Conservation (phyloP, 2,113 vertebrate genomes). For the Turdus rufiventris region DNA sequence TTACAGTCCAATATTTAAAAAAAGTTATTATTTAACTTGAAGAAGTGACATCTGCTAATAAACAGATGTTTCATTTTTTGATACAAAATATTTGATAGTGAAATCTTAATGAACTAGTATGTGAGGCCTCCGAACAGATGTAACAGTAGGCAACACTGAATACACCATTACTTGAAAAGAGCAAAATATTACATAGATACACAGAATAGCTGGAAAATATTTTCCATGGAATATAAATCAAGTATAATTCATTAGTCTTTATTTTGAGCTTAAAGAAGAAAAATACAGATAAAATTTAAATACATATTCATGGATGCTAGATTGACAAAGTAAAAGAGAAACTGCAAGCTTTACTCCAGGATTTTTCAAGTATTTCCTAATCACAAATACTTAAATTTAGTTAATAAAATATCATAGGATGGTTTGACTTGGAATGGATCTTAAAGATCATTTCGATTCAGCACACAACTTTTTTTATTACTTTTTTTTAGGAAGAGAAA, state of each 20-base stretch:
- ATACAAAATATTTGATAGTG: background rate
- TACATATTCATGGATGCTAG: background rate
- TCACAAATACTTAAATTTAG: background rate
- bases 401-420: background rate
- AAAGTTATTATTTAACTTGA: background rate
- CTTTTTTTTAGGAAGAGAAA: background rate
- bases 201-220: background rate
- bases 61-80: background rate
- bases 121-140: background rate
- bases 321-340: background rate
- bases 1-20: background rate
- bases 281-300: background rate
- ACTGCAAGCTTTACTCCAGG: background rate
- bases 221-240: background rate
- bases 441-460: background rate
- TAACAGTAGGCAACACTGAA: background rate
- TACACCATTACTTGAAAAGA: background rate
- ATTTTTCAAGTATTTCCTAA: background rate
- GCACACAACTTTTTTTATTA: background rate
- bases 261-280: background rate
- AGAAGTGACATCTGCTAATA: background rate
- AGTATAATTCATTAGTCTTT: background rate
- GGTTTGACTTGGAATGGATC: background rate
- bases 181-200: background rate
- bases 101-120: background rate